Percentiles rank a stretch among this genome's conserved stretches.
These are phyloP conservation scores for Apantesis nais DNA, from an alignment of 2,888 invertebrate species.

Conservation along the genomic window DNA sequence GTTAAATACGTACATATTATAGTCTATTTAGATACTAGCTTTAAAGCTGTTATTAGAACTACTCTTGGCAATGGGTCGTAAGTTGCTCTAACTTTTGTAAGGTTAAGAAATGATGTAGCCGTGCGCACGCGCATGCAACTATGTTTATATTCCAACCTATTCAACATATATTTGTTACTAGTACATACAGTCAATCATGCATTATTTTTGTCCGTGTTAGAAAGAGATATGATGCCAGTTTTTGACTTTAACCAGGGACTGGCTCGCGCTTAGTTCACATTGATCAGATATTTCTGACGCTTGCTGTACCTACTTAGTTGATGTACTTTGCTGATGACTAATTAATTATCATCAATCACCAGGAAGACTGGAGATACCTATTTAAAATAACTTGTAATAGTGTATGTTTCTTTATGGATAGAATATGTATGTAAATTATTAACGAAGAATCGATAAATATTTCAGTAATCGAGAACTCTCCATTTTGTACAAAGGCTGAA, in stretches of 20 bases:
- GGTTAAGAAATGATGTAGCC: neutral
- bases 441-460: too few relatives aligned
- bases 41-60: constrained; percentile 16
- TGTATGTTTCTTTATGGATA: too few relatives aligned
- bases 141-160: neutral
- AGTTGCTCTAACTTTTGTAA: neutral
- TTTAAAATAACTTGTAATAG: too few relatives aligned
- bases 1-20: constrained; percentile 48
- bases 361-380: too few relatives aligned
- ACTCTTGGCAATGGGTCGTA: constrained; percentile 5
- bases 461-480: too few relatives aligned
- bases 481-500: too few relatives aligned
- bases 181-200: neutral
- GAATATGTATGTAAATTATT: too few relatives aligned
- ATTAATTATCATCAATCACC: too few relatives aligned
- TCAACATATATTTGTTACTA: neutral
- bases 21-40: constrained; percentile 45
- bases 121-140: neutral
- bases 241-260: neutral
- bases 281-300: too few relatives aligned
- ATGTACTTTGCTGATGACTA: too few relatives aligned
- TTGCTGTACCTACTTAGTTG: too few relatives aligned
- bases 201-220: neutral
- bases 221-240: neutral
- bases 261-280: too few relatives aligned